Evolutionary conservation across 2,113 vertebrate species (phyloP).

Genomic region (Polyodon spathula): DNA sequence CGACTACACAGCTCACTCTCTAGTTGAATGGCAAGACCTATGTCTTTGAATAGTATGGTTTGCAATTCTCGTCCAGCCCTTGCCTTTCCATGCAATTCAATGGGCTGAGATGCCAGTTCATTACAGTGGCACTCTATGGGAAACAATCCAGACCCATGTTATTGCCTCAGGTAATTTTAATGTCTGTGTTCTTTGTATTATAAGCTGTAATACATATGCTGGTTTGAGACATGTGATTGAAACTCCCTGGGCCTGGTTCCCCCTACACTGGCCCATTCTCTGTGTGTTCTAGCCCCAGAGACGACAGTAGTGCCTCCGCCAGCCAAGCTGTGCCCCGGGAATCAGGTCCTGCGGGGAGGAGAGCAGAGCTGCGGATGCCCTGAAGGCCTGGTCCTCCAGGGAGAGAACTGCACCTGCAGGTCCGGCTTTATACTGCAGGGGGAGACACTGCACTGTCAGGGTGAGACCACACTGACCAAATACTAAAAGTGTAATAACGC

Average conservation of each 20-base stretch:
- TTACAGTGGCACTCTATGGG: too few species aligned
- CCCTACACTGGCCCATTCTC: not conserved
- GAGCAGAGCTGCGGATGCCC: conserved; percentile 1
- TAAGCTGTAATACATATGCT: too few species aligned
- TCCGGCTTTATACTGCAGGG: conserved; percentile 16
- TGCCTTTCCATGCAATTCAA: too few species aligned
- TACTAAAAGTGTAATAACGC: not conserved
- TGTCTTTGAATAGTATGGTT: too few species aligned
- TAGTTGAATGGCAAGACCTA: too few species aligned
- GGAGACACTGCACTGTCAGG: conserved; percentile 9
- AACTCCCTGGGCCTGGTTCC: not conserved
- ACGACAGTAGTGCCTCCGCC: not conserved
- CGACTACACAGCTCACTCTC: too few species aligned
- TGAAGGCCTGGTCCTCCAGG: conserved; percentile 3
- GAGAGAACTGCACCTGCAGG: conserved; percentile 13
- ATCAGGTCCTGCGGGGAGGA: not conserved
- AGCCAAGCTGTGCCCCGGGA: conserved; percentile 9
- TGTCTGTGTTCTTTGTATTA: too few species aligned
- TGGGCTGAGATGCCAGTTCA: too few species aligned
- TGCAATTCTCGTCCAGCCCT: too few species aligned
- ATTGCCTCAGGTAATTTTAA: too few species aligned
- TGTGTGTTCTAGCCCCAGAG: not conserved
- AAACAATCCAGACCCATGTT: too few species aligned
- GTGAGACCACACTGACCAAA: not conserved
- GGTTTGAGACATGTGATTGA: not conserved